Conservation (phyloP, 1,140 invertebrate species). For the Hyles euphorbiae region DNA sequence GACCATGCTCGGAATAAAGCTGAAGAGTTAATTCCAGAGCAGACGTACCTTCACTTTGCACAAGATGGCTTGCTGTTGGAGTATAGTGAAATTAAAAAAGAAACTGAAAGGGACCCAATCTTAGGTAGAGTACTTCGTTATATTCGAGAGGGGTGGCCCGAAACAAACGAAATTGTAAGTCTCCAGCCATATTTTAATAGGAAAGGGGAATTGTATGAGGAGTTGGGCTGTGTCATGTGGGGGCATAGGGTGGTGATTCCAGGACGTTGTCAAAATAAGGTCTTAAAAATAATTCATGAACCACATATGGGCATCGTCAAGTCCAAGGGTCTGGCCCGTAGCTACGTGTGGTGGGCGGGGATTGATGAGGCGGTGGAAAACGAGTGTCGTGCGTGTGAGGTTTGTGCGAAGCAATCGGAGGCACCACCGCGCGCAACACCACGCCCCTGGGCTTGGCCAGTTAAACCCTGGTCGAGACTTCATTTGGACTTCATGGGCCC, state of each 20-base stretch:
- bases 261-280: slow-evolving; percentile 14
- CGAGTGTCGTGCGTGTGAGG: slow-evolving; percentile 10
- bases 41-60: slow-evolving; percentile 23
- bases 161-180: too few relatives aligned
- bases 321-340: slow-evolving; percentile 38
- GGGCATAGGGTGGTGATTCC: too few relatives aligned
- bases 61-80: slow-evolving; percentile 13
- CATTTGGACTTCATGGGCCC: slow-evolving; percentile 18
- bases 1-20: background rate
- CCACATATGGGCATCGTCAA: slow-evolving; percentile 51
- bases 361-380: slow-evolving; percentile 6
- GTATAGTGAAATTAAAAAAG: slow-evolving; percentile 28
- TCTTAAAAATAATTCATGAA: slow-evolving; percentile 15
- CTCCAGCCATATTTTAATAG: too few relatives aligned
- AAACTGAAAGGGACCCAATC: too few relatives aligned
- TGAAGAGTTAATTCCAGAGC: slow-evolving; percentile 12
- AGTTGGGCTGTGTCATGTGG: too few relatives aligned
- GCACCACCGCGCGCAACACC: slow-evolving; percentile 8
- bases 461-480: slow-evolving; percentile 9
- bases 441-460: slow-evolving; percentile 7
- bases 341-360: slow-evolving; percentile 26
- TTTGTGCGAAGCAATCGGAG: slow-evolving; percentile 10
- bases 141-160: too few relatives aligned
- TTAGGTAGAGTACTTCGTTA: too few relatives aligned
- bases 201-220: too few relatives aligned